These are phyloP conservation scores for Urocitellus parryii DNA, from an alignment of 2,113 vertebrate genomes.

Conservation along the genomic window DNA sequence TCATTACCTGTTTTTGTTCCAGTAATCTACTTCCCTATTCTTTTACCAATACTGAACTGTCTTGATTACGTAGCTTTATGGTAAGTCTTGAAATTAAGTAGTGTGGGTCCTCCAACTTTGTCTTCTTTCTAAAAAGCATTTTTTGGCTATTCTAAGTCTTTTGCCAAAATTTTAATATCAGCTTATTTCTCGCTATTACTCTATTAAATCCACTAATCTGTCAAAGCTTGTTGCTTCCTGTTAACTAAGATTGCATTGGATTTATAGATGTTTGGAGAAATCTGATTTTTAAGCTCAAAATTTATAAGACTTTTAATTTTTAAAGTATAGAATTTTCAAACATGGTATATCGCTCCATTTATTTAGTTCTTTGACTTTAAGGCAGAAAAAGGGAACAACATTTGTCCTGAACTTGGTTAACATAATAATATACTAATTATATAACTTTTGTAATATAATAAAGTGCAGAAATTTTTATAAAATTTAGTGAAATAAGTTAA, in stretches of 20 bases:
- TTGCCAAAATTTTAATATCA: neutral
- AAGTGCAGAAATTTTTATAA: neutral
- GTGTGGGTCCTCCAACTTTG: neutral
- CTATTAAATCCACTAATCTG: too few species aligned
- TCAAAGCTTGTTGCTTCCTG: neutral
- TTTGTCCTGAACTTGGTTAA: neutral
- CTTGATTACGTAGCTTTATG: neutral
- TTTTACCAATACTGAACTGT: neutral
- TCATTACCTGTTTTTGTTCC: neutral
- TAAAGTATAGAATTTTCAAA: neutral
- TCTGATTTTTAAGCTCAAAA: neutral
- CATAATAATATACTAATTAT: too few species aligned
- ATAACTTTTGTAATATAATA: neutral
- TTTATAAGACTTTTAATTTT: neutral
- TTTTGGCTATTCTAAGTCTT: neutral
- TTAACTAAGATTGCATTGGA: neutral
- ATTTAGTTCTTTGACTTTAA: neutral
- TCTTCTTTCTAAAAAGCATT: neutral
- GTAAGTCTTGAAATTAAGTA: neutral
- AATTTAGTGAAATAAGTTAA: neutral
- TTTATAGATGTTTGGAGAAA: neutral
- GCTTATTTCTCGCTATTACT: neutral
- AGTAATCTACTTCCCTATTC: neutral
- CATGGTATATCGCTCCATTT: neutral
- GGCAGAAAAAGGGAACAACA: neutral